phyloP scores from a whole-genome alignment of 2,113 vertebrate species.

The Seriola rivoliana region DNA sequence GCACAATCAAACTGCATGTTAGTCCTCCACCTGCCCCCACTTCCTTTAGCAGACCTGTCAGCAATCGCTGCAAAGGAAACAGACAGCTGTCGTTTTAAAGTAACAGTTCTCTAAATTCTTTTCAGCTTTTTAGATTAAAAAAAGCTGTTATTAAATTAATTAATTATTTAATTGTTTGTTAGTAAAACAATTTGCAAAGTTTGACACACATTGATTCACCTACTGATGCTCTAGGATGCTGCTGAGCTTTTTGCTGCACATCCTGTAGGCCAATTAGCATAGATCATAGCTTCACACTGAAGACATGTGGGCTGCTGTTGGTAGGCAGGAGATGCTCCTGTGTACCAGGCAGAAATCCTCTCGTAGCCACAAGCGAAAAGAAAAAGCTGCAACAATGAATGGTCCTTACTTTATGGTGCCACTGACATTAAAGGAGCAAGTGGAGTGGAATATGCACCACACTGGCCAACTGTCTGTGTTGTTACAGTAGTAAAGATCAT shows the following conservation, averaged over 20 bases:
- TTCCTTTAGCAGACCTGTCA: conserved; percentile 55
- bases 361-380: conserved; percentile 19
- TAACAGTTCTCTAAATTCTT: background rate
- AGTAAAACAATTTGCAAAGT: background rate
- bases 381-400: conserved; percentile 38
- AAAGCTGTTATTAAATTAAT: background rate
- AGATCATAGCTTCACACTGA: conserved; percentile 26
- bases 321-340: conserved; percentile 50
- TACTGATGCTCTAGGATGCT: background rate
- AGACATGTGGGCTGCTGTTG: conserved; percentile 62
- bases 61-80: conserved; percentile 30
- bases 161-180: background rate
- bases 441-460: conserved; percentile 40
- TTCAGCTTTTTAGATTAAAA: background rate
- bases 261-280: conserved; percentile 46
- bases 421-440: conserved; percentile 57
- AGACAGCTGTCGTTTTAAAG: conserved; percentile 22
- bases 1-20: background rate
- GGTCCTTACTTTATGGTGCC: conserved; percentile 45
- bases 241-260: background rate
- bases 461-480: conserved; percentile 44
- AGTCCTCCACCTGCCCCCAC: conserved; percentile 52
- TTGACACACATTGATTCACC: background rate
- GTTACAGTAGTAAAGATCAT: conserved; percentile 36
- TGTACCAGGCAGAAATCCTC: conserved; percentile 44